These are phyloP conservation scores for Nesidiocoris tenuis DNA, from an alignment of 2,888 invertebrate species.

Conservation along the genomic window DNA sequence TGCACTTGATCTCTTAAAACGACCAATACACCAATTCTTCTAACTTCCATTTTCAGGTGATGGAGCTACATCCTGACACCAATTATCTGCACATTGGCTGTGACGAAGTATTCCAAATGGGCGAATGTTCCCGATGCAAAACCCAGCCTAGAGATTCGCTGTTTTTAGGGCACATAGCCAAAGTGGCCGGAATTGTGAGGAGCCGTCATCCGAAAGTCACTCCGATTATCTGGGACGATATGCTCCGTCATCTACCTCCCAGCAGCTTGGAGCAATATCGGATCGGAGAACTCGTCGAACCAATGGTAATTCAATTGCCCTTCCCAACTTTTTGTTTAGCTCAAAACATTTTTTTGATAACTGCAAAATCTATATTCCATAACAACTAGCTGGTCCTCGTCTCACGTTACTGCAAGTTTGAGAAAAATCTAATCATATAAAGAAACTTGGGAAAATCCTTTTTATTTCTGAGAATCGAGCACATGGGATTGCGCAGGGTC, in stretches of 20 bases:
- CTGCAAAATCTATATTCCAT: too few species aligned
- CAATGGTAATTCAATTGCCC: constrained; percentile 64
- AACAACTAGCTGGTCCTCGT: too few species aligned
- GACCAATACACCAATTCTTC: too few species aligned
- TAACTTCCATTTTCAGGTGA: constrained; percentile 54
- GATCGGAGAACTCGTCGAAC: constrained; percentile 68
- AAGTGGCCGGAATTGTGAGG: constrained; percentile 63
- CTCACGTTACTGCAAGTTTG: too few species aligned
- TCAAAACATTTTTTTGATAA: too few species aligned
- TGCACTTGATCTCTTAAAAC: too few species aligned
- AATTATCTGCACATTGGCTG: constrained; percentile 70
- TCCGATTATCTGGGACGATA: constrained; percentile 78
- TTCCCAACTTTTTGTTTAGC: too few species aligned
- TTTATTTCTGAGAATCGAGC: too few species aligned
- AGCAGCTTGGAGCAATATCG: constrained; percentile 63
- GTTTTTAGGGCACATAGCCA: constrained; percentile 65
- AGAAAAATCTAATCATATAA: too few species aligned
- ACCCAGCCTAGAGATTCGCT: constrained; percentile 59
- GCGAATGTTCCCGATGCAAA: constrained; percentile 65
- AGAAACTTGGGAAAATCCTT: too few species aligned
- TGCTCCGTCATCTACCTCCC: constrained; percentile 66
- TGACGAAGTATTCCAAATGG: constrained; percentile 72
- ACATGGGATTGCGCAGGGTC: too few species aligned
- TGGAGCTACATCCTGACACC: constrained; percentile 53
- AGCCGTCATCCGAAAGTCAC: constrained; percentile 61